Base-by-base conservation (phyloP, 2,888 invertebrate species). In the Apodemia duryi region DNA sequence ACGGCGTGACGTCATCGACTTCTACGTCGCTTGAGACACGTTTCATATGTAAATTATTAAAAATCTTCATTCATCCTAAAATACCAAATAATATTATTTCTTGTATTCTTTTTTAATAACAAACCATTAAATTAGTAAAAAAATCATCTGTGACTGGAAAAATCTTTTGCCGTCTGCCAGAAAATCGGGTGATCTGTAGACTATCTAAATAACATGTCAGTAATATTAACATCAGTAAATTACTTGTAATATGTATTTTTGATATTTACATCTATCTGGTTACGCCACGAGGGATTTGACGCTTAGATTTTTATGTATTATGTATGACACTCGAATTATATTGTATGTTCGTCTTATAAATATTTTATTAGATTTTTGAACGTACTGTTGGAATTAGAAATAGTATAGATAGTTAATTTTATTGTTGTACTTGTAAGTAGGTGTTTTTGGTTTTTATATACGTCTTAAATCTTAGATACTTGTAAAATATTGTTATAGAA, bases 401-500 rank as follows among this genome's bases (percentile, higher is more conserved):
- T 43, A 43, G 43, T 43, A 43, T 43, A 28, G 29, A 54, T 28
- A 29, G 28, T 54, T 54, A 29, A 29, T 21, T 54, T 54, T 54
- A 54, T 54, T 54, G 54, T 54, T 54, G 29, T 28, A 54, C 5
- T 54, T 28, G 11, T 43, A 43, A 43, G 54, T 54, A 54, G 54
- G 29, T 54, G 54, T 54, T 54, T 43, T 43, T 54, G 54, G 28
- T 54, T 43, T 54, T 54, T 28, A 54, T 29, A 52, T 28, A 28
- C 29, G 28, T 54, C 9, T 54, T 54, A 29, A 54, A 54, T 54
- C 29, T 29, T 29, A 54, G 11, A 29, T 54, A 54, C 54, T 54
- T 54, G 54, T 54, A 54, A 54, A 54, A 29, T 54, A 54, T 54
- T 54, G 54, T 54, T 54, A 54, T 54, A 54, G 54, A 54, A 29